Base-by-base conservation (phyloP, 2,888 invertebrate genomes). In the Campoletis raptor region DNA sequence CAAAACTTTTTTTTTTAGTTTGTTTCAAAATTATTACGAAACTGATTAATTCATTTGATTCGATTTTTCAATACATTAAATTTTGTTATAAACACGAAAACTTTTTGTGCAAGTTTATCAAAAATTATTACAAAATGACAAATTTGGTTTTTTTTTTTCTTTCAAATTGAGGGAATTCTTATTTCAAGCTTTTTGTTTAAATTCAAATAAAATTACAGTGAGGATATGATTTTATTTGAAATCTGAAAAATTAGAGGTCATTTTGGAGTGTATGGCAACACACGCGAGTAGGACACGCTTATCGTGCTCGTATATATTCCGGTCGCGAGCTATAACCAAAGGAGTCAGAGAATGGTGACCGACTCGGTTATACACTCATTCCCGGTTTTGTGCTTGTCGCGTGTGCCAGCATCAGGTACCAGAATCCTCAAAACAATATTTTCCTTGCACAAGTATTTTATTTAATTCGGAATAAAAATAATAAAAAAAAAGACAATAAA, bases 291-390 rank as follows among this genome's bases (percentile, higher is more conserved):
- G 69, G 37, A 37, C 66, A 57, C 66, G 57, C 67, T 85, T 89
- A 72, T 87, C 88, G 85, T 87, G 88, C 81, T 80, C 73, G 61
- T 86, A 85, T 85, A 85, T 83, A 89, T 84, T 87, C 80, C 72
- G 83, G 86, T 85, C 88, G 86, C 78, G 87, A 69, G 80, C 69
- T 77, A 61, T 30, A 30, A 30, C 74, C 36, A 73, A 12, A 12
- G 66, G 67, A 85, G 85, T 73, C 45, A 30, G 67, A 52, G 74
- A 74, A 69, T 54, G 81, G 57, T 76, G 45, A 76, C 37, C 48
- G n/a, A 48, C 24, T 42, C 24, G 48, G 64, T 64, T n/a, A 42
- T 37, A 80, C 57, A 66, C 77, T 84, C 84, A 57, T 78, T 81
- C 84, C 61, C 77, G 81, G 69, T 77, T 78, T 69, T 37, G 54